These are phyloP conservation scores for Rosalia funebris DNA, from an alignment of 2,888 invertebrate genomes.

Conservation along the genomic window DNA sequence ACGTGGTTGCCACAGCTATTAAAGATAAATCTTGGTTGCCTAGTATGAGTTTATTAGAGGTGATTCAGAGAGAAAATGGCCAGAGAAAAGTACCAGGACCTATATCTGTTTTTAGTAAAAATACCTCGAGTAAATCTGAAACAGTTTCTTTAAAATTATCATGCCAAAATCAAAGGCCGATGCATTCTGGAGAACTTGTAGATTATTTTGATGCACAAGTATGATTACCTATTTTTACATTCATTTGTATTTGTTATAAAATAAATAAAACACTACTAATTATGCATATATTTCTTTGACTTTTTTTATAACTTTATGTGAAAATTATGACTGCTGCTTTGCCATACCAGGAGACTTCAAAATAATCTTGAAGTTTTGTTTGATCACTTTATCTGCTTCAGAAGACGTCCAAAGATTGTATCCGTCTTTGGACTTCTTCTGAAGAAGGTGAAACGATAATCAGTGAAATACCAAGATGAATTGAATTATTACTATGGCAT, in stretches of 20 bases:
- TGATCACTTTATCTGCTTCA: no score
- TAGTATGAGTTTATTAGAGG: constrained; percentile 83
- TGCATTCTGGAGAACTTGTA: constrained; percentile 44
- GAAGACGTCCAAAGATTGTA: no score
- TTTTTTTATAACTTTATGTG: no score
- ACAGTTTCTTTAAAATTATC: constrained; percentile 54
- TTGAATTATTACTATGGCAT: no score
- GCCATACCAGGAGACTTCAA: no score
- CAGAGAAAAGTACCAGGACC: constrained; percentile 84
- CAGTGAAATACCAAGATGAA: no score
- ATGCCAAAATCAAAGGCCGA: constrained; percentile 44
- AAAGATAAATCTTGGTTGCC: constrained; percentile 85
- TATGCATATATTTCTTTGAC: not conserved
- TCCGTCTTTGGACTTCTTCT: no score
- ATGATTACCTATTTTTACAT: constrained; percentile 35
- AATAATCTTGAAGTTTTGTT: no score
- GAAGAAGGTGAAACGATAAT: no score
- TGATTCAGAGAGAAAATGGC: constrained; percentile 82
- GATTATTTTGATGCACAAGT: constrained; percentile 27
- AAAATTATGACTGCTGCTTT: no score
- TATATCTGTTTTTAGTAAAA: constrained; percentile 57
- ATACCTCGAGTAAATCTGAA: constrained; percentile 49
- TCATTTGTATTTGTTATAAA: constrained; percentile 29
- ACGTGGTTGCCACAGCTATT: constrained; percentile 90
- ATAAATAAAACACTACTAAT: not conserved